Evolutionary conservation across 1,140 invertebrate genomes (phyloP), one percentile per base, ranked within the genome.

Genomic region (Artemia franciscana): DNA sequence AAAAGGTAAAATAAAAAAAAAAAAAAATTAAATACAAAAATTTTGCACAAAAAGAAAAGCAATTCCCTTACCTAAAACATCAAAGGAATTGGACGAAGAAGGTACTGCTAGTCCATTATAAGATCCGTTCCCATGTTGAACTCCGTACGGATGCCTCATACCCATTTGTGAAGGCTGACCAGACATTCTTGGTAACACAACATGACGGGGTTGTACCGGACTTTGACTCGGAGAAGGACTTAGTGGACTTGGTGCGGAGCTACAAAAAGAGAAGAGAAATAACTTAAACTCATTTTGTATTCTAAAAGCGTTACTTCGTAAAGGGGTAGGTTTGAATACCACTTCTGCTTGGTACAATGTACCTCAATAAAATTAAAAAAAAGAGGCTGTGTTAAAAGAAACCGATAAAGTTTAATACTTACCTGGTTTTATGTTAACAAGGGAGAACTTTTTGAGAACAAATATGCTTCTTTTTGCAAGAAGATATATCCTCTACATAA

Each of bases 141-240:
- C 21, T 18, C 39, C 39, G 3, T 51, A 51, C 1, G 39, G 39
- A 26, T 61, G 63, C 27, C 63, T 59, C 25, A 57, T 57, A 25
- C 61, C 60, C 51, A 64, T 26, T 18, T 59, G 63, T 25, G 63
- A 64, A 1, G 39, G 39, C 12, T 51, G 39, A 18, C 39, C 39
- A 15, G 39, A 26, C 64, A 57, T 64, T 67, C 61, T 66, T 73
- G 68, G 65, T 65, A 65, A 65, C 63, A 63, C 66, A 58, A 61
- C 64, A 59, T 70, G 69, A 69, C 58, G 74, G 66, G 65, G 75
- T 73, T 89, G 85, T 26, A 90, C 82, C 9, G 87, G 88, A 26
- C 86, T 89, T 69, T 91, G 87, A 4, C 85, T 88, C 5, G 88
- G 88, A 7, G 81, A 82, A 12, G 62, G 65, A 25, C 56, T 58